A percentile compares a stretch with the other conserved stretches of the same genome.
Conservation (phyloP, 2,888 invertebrate genomes). For the Kuschelorhynchus macadamiae region DNA sequence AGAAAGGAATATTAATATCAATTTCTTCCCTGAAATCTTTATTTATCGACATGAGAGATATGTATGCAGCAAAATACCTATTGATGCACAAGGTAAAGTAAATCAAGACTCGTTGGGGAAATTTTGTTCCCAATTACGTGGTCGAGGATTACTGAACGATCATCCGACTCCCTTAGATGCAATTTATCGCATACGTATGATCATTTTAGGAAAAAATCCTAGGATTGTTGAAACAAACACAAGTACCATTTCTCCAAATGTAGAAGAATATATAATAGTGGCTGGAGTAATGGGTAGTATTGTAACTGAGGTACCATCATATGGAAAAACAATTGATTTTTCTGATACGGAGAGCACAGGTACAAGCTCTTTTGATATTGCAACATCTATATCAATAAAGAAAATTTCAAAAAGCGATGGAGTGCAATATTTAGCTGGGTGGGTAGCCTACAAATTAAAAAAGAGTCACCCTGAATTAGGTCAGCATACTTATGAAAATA, state of each 20-base stretch:
- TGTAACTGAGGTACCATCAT: not conserved
- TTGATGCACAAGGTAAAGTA: constrained; percentile 8
- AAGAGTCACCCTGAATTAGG: constrained; percentile 3
- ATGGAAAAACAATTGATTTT: too few relatives aligned
- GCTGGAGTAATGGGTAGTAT: not conserved
- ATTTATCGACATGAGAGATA: constrained; percentile 10
- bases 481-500: constrained; percentile 10
- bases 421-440: constrained; percentile 22
- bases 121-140: constrained; percentile 13
- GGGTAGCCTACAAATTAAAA: constrained; percentile 12
- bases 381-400: not conserved
- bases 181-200: constrained; percentile 33
- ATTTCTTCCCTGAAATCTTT: constrained; percentile 1
- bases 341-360: not conserved
- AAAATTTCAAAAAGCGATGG: constrained; percentile 5
- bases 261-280: constrained; percentile 4
- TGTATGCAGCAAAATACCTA: not conserved
- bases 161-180: constrained; percentile 37
- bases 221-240: constrained; percentile 21
- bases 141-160: constrained; percentile 20
- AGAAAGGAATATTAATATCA: constrained; percentile 12
- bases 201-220: constrained; percentile 39
- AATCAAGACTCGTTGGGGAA: constrained; percentile 16
- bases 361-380: not conserved
- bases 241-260: constrained; percentile 14